Evolutionary conservation across 2,888 invertebrate genomes (phyloP).

Genomic region (Morinoia aosen): DNA sequence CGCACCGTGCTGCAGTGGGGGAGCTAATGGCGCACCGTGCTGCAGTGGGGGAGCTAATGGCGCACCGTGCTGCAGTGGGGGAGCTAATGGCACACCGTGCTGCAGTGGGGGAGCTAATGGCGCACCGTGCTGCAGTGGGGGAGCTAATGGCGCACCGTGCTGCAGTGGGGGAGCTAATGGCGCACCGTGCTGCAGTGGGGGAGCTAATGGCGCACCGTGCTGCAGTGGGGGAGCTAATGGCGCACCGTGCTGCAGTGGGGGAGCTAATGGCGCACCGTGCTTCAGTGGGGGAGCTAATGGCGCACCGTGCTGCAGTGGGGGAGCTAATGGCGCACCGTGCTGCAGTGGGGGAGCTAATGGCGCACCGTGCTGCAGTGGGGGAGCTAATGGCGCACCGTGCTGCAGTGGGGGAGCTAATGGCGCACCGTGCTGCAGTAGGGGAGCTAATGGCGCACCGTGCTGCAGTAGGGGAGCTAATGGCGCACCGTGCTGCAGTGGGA

Average conservation of each 20-base stretch:
- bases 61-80: conserved; percentile 43
- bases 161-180: conserved; percentile 20
- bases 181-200: conserved; percentile 43
- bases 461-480: conserved; percentile 5
- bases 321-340: conserved; percentile 15
- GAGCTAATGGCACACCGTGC: conserved; percentile 6
- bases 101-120: conserved; percentile 20
- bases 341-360: conserved; percentile 20
- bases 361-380: conserved; percentile 43
- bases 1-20: conserved; percentile 43
- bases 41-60: conserved; percentile 20
- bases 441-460: too few species aligned
- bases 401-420: conserved; percentile 20
- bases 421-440: conserved; percentile 18
- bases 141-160: conserved; percentile 15
- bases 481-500: neutral
- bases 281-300: conserved; percentile 9
- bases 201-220: conserved; percentile 15
- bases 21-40: conserved; percentile 15
- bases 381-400: conserved; percentile 15
- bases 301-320: conserved; percentile 43
- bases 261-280: conserved; percentile 15
- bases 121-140: conserved; percentile 43
- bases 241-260: conserved; percentile 43
- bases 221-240: conserved; percentile 20